Base-by-base conservation (phyloP, 1,140 invertebrate genomes). In the Cotesia vestalis region DNA sequence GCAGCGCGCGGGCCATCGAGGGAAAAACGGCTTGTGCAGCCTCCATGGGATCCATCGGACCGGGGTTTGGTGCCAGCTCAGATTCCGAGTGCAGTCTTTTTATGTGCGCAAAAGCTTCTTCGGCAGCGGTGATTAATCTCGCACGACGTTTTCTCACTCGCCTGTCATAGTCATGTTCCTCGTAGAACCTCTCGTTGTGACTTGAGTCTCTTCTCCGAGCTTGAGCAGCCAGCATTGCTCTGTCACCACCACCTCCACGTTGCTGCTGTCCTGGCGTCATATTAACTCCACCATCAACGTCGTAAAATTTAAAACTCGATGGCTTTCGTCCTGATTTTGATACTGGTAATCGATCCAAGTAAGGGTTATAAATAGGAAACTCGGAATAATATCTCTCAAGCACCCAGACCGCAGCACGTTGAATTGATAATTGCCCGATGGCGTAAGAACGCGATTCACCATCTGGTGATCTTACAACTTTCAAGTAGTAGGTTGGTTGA, bases 101-200 rank as follows among this genome's bases (percentile, higher is more conserved):
- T 73, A 99, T 97, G 81, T 99, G 96, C 5, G 96, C 96, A 83
- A 99, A 99, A 0, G 97, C 96, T 83, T 99, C 97, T 85, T 99
- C 98, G 3, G 96, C 94, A 1, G 97, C 96, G 6, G 94, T 94
- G 12, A 98, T 91, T 1, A 99, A 87, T 17, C 97, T 88, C 2
- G 96, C 96, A 78, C 92, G 90, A 0, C 98, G 88, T 83, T 99
- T 99, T 69, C 94, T 90, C 14, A 99, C 95, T 60, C 97, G 88
- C 61, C 96, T 88, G 76, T 98, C 97, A 81, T 98, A 98, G 85
- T 99, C 97, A 81, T 97, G 94, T 85, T 99, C 97, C 85, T 98
- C 97, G 83, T 99, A 98, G 84, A 99, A 98, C 14, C 96, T 89
- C 84, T 99, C 97, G 85, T 98, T 98, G 86, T 98, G 97, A 78